phyloP scores from a whole-genome alignment of 2,888 invertebrate species.

The Synanthedon andrenaeformis region DNA sequence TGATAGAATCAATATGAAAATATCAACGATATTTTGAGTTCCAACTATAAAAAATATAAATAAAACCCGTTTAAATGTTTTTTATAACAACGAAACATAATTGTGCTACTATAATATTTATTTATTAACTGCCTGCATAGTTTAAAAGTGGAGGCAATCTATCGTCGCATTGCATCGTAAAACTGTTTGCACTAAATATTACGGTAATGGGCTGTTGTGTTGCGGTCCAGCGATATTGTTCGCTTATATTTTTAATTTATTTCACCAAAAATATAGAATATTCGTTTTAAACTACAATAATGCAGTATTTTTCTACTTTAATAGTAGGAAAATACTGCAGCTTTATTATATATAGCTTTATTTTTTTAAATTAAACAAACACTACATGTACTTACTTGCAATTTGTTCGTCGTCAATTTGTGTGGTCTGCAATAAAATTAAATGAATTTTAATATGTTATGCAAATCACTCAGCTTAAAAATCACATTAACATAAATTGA shows the following conservation, averaged over 20 bases:
- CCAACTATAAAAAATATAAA: too few relatives aligned
- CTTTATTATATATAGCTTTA: too few relatives aligned
- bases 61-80: too few relatives aligned
- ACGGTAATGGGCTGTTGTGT: not conserved
- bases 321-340: too few relatives aligned
- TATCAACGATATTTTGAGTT: too few relatives aligned
- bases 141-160: not conserved
- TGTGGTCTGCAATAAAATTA: constrained; percentile 33
- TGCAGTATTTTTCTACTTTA: not conserved
- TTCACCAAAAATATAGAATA: not conserved
- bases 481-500: not conserved
- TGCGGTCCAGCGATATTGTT: constrained; percentile 5
- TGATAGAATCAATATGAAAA: too few relatives aligned
- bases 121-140: too few relatives aligned
- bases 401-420: constrained; percentile 64
- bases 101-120: too few relatives aligned
- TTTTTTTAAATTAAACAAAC: too few relatives aligned
- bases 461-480: constrained; percentile 1
- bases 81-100: too few relatives aligned
- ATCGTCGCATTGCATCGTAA: not conserved
- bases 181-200: not conserved
- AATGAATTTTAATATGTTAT: constrained; percentile 7
- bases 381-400: constrained; percentile 57
- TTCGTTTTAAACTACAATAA: not conserved
- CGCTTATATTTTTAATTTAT: constrained; percentile 3